Evolutionary conservation across 2,113 vertebrate genomes (phyloP).

Genomic region (Geococcyx californianus): DNA sequence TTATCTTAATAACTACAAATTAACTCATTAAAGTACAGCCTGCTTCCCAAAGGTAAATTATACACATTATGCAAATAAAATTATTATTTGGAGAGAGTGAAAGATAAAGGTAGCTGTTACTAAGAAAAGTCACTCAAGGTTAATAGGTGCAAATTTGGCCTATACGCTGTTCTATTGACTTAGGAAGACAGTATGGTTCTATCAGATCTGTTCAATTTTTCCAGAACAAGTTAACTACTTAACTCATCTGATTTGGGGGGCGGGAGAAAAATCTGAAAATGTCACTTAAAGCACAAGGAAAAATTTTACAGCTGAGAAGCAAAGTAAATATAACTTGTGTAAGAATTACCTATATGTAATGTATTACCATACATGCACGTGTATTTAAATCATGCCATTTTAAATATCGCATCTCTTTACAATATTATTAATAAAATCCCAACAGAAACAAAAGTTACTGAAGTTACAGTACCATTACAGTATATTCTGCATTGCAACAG

Average conservation of each 20-base stretch:
- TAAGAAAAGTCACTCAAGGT: neutral
- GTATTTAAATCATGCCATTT: neutral
- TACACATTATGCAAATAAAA: constrained; percentile 21
- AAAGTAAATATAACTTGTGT: neutral
- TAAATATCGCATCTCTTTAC: neutral
- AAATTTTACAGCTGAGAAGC: neutral
- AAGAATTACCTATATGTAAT: neutral
- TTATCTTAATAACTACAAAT: constrained; percentile 35
- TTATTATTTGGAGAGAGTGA: neutral
- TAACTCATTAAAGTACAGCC: neutral
- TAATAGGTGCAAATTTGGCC: neutral
- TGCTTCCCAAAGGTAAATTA: neutral
- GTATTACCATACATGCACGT: no score
- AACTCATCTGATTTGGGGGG: neutral
- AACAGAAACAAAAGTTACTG: neutral
- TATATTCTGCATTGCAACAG: neutral
- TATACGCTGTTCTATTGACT: neutral
- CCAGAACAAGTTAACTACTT: neutral
- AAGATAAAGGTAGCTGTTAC: neutral
- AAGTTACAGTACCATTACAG: neutral
- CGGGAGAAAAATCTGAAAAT: neutral
- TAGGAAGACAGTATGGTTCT: neutral
- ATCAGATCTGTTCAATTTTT: neutral
- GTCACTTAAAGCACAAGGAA: neutral
- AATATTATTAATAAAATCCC: neutral